Base-by-base conservation (phyloP, 2,888 invertebrate species). In the Cyrtodaria siliqua region DNA sequence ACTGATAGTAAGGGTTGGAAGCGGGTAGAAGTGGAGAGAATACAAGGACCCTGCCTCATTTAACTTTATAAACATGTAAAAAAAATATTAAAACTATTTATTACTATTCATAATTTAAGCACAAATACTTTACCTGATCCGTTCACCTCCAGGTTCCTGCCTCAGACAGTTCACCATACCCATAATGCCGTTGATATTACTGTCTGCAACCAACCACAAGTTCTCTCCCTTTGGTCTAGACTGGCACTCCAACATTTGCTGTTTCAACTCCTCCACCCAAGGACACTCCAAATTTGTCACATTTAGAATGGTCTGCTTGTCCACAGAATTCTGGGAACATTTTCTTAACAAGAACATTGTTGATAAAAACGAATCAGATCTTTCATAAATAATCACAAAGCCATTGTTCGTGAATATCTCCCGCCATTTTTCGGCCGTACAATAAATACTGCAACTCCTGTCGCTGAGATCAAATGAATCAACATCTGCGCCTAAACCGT, bases 151-250 rank as follows among this genome's bases (percentile, higher is more conserved):
- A 6, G 96, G 95, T 94, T 99, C 99, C 87, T 95, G 95, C 89
- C 96, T 96, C 83, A 99, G 94, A 93, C 99, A 99, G 91, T 97
- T 96, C 89, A 96, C 96, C 91, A 99, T 94, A 53, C 99, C 99
- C 68, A 98, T 94, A 79, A 97, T 94, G 16, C 99, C 99, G 91
- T 95, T 95, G 27, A 94, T 92, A 72, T 95, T 94, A 86, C 96
- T 95, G 88, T 95, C 95, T 70, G 96, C 95, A 64, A 96, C 95
- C 42, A 97, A 86, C 94, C 94, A 94, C 44, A 94, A 86, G 55
- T 93, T 93, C 67, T 92, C 89, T 68, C 90, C 94, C 33, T 89
- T 91, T 23, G 91, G 88, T 85, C 95, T 95, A 2, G 86, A 75
- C 26, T 93, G 92, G 95, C 59, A 95, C 94, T 95, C 95, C 77